A percentile compares a stretch with the other conserved stretches of the same genome.
Conservation (phyloP, 1,140 invertebrate genomes). For the Sarcophaga peregrina region DNA sequence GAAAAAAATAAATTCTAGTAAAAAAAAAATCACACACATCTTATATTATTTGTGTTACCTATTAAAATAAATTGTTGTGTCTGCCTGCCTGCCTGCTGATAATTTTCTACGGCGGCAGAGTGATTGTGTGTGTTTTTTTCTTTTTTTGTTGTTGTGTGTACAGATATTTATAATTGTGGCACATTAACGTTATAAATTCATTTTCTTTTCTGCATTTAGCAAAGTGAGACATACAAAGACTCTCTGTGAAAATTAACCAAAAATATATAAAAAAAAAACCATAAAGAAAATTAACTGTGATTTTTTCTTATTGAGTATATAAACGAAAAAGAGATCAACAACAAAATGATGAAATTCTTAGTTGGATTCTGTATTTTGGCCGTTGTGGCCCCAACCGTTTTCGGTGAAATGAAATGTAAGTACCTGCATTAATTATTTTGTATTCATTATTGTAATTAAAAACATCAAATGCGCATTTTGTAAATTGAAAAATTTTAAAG, state of each 20-base stretch:
- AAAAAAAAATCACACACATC: background rate
- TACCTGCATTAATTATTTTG: constrained; percentile 1
- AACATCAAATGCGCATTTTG: constrained; percentile 22
- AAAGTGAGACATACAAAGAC: constrained; percentile 43
- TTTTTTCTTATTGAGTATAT: constrained; percentile 13
- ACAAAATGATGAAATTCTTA: constrained; percentile 46
- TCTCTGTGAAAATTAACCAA: constrained; percentile 35
- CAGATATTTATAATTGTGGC: constrained; percentile 45
- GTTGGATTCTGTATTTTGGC: constrained; percentile 43
- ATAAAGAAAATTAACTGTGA: constrained; percentile 28
- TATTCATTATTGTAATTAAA: background rate
- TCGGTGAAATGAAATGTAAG: constrained; percentile 46
- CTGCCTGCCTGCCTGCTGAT: constrained; percentile 9
- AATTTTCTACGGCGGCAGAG: background rate
- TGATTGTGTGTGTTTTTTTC: background rate
- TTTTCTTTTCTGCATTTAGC: constrained; percentile 62
- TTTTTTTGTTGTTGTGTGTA: background rate
- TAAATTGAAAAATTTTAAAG: too few species aligned
- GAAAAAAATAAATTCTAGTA: constrained; percentile 34
- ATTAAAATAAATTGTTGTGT: background rate
- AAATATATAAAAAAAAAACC: constrained; percentile 25
- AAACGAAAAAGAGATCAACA: constrained; percentile 22
- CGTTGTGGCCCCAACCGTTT: constrained; percentile 34
- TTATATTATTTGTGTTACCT: background rate
- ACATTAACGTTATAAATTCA: constrained; percentile 53